These are phyloP conservation scores for Vidua macroura DNA, from an alignment of 2,113 vertebrate species.

Conservation along the genomic window DNA sequence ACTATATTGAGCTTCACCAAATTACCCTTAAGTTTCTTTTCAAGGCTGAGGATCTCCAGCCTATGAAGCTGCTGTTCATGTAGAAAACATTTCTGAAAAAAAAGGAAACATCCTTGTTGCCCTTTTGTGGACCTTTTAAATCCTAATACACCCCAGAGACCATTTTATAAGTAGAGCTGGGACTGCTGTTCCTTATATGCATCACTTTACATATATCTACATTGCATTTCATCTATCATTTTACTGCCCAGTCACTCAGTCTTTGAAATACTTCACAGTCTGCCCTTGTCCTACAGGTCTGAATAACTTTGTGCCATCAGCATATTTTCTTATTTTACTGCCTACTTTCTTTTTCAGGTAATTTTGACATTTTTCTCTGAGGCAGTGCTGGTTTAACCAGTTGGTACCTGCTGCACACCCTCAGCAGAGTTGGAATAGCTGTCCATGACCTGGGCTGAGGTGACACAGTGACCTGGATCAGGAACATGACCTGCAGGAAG, in stretches of 20 bases:
- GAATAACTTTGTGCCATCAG: constrained; percentile 42
- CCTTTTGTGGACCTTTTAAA: constrained; percentile 5
- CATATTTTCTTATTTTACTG: constrained; percentile 20
- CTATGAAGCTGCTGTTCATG: neutral
- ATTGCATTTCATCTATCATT: constrained; percentile 38
- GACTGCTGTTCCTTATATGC: neutral
- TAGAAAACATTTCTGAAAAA: neutral
- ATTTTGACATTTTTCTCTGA: neutral
- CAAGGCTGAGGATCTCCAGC: neutral
- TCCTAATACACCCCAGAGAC: neutral
- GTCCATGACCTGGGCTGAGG: neutral
- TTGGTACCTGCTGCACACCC: neutral
- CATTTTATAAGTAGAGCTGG: neutral
- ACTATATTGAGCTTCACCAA: neutral
- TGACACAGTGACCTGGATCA: neutral
- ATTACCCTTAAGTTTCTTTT: neutral
- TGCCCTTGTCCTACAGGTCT: constrained; percentile 41
- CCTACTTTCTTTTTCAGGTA: neutral
- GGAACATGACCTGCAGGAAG: neutral
- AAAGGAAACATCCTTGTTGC: neutral
- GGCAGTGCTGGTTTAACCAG: neutral
- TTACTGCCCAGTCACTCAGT: constrained; percentile 14
- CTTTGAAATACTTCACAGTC: constrained; percentile 5
- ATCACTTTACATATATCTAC: constrained; percentile 55
- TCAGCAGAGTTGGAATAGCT: neutral